Base-by-base conservation (phyloP, 2,888 invertebrate species). In the Drosophila fulvimacula region DNA sequence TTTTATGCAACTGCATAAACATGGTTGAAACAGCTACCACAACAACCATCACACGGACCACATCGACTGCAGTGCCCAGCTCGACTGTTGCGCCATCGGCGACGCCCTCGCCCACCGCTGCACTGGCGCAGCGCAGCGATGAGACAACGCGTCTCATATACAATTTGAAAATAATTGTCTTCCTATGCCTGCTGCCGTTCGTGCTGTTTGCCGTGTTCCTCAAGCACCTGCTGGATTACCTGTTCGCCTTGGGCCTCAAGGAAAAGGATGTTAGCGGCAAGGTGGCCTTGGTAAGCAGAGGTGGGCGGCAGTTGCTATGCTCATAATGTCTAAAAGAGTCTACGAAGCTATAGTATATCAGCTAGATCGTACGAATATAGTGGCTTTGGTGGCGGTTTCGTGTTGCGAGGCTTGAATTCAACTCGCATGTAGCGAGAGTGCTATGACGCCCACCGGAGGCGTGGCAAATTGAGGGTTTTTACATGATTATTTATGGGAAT, bases 211-310 rank as follows among this genome's bases (percentile, higher is more conserved):
- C 90, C 1, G 91, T 92, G 19, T 82, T 88, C 13, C 86, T 92
- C 2, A 92, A 92, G 65, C 92, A 92, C 79, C 70, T 92, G 36
- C 65, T 92, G 82, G 92, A 92, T 73, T 92, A 91, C 67, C 79
- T 92, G 30, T 92, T 92, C 49, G 84, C 87, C 5, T 60, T 92
- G 61, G 87, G 90, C 6, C 65, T 79, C 10, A 89, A 89, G 73
- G 91, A 91, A 68, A 92, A 92, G 85, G 92, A 92, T 81, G 91
- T 92, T 24, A 88, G 80, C 75, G 92, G 91, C 44, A 91, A 92
- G 78, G 92, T 92, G 69, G 92, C 92, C 32, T 64, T 92, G 92
- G 92, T 92, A 80, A 92, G 92, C 13, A 11, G 9, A 30, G 17
- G 21, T 15, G 36, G 10, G 34, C 30, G 39, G 6, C 19, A 19